A percentile compares a stretch with the other conserved stretches of the same genome.
Conservation (phyloP, 2,888 invertebrate species). For the Carabus problematicus region DNA sequence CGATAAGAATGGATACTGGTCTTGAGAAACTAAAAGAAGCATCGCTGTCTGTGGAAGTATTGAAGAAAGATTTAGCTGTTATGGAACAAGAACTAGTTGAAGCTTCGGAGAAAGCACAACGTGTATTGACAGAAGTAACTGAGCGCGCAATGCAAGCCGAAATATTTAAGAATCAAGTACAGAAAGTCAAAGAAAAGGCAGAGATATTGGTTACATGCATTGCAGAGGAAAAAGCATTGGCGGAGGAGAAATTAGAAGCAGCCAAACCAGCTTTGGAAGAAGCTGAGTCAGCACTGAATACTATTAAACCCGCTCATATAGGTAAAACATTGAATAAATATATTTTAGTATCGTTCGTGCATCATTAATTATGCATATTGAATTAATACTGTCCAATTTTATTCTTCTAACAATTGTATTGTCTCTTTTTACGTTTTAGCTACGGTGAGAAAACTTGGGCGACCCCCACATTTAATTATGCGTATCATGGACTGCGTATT, state of each 20-base stretch:
- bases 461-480: conserved; percentile 97
- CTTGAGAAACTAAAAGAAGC: conserved; percentile 95
- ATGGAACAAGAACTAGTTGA: conserved; percentile 95
- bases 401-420: too few species aligned
- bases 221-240: conserved; percentile 87
- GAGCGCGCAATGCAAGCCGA: conserved; percentile 95
- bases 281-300: conserved; percentile 93
- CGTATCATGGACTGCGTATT: conserved; percentile 97
- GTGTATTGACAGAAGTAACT: conserved; percentile 81
- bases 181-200: conserved; percentile 95
- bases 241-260: conserved; percentile 92
- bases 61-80: conserved; percentile 89
- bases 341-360: neutral
- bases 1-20: conserved; percentile 93
- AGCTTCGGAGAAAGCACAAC: conserved; percentile 91
- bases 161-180: conserved; percentile 93
- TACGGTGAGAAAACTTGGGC: conserved; percentile 90
- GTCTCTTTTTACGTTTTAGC: conserved; percentile 56
- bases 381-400: neutral
- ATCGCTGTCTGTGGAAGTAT: conserved; percentile 88
- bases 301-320: conserved; percentile 96
- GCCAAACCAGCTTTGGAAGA: conserved; percentile 95
- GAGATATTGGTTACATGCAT: conserved; percentile 86
- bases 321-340: conserved; percentile 54
- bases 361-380: neutral